Evolutionary conservation across 2,888 invertebrate species (phyloP).

Genomic region (Trissolcus brochymenae): DNA sequence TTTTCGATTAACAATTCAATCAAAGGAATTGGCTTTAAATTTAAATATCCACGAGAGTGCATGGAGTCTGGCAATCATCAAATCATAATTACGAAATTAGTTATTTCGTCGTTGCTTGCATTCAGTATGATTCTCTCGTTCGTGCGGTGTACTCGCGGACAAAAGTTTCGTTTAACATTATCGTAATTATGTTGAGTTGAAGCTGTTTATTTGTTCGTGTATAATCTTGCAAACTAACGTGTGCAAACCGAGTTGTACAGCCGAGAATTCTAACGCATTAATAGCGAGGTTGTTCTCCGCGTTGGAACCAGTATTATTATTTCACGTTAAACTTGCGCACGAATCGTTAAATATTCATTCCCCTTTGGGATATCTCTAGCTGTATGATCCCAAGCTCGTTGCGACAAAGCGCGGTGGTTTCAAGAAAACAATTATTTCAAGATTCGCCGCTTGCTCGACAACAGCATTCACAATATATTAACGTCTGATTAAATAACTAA

Average conservation of each 20-base stretch:
- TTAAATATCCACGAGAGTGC: too few species aligned
- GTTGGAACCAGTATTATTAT: conserved; percentile 9
- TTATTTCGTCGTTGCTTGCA: conserved; percentile 2
- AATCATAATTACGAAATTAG: conserved; percentile 13
- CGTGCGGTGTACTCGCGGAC: conserved; percentile 2
- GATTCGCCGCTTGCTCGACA: too few species aligned
- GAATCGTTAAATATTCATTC: not conserved
- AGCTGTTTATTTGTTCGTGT: conserved; percentile 15
- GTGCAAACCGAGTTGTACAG: conserved; percentile 6
- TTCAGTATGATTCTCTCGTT: conserved; percentile 1
- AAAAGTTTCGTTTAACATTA: conserved; percentile 18
- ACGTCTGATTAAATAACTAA: conserved; percentile 10
- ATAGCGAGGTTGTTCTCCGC: not conserved
- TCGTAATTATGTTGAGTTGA: conserved; percentile 15
- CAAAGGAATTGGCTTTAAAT: too few species aligned
- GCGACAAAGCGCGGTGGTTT: too few species aligned
- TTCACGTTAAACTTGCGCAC: conserved; percentile 1
- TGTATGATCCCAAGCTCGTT: too few species aligned
- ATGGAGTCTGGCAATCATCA: not conserved
- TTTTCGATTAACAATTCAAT: too few species aligned
- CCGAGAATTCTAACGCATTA: conserved; percentile 15
- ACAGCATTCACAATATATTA: not conserved
- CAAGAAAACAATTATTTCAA: too few species aligned
- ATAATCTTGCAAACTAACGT: conserved; percentile 10
- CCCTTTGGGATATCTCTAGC: too few species aligned